Evolutionary conservation across 1,140 invertebrate species (phyloP), one percentile per base, ranked within the genome.

Genomic region (Zaprionus nigranus): DNA sequence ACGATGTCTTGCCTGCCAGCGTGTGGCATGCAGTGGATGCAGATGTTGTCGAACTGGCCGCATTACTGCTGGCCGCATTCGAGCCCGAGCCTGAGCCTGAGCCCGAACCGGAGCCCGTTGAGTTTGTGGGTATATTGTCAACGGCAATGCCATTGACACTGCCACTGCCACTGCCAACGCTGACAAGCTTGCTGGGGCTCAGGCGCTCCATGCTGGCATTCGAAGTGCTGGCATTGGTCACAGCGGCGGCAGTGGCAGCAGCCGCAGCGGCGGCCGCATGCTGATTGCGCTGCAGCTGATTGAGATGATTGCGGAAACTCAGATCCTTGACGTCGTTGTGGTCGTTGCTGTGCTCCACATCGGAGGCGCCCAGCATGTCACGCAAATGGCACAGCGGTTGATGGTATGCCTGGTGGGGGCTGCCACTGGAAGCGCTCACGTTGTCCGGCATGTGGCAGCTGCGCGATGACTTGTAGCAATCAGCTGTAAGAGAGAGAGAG

Each of bases 311-410:
- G 38, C 92, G 90, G 36, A 93, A 93, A 64, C 92, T 93, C 53
- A 93, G 65, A 71, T 93, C 92, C 64, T 93, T 93, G 17, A 93
- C 85, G 65, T 93, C 92, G 53, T 98, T 98, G 93, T 98, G 98
- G 60, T 94, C 95, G 76, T 94, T 94, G 65, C 94, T 94, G 30
- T 94, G 93, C 59, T 93, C 92, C 73, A 93, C 81, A 62, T 92
- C 88, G 1, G 92, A 93, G 51, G 88, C 75, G 15, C 79, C 79
- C 9, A 93, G 67, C 81, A 86, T 93, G 91, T 80, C 93, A 72
- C 71, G 88, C 91, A 92, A 81, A 93, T 83, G 92, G 75, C 93
- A 92, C 40, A 92, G 53, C 0, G 86, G 93, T 58, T 86, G 93
- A 92, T 91, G 87, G 88, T 70, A 92, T 3, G 79, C 92, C 92